Evolutionary conservation across 2,888 invertebrate genomes (phyloP).

Genomic region (Lasioglossum calceatum): DNA sequence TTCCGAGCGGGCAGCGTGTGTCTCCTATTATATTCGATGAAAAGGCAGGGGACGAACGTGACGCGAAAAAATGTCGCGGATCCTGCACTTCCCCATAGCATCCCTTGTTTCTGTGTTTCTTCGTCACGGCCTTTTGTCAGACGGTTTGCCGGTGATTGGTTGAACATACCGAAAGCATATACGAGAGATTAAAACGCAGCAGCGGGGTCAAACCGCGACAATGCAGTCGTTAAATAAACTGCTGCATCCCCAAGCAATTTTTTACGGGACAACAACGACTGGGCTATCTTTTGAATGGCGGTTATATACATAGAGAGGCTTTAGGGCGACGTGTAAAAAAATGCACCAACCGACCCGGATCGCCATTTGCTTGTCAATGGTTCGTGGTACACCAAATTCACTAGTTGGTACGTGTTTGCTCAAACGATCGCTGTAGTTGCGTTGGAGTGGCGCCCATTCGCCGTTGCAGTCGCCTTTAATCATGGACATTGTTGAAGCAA

Average conservation of each 20-base stretch:
- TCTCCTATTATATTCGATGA: conserved; percentile 33
- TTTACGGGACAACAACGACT: conserved; percentile 46
- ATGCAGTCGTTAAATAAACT: conserved; percentile 62
- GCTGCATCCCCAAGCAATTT: conserved; percentile 50
- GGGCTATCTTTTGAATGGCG: conserved; percentile 39
- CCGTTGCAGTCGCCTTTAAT: background rate
- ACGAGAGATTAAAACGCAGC: conserved; percentile 33
- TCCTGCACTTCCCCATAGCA: background rate
- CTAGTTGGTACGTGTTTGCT: conserved; percentile 17
- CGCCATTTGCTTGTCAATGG: conserved; percentile 29
- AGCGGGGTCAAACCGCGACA: conserved; percentile 44
- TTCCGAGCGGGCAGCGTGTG: conserved; percentile 2
- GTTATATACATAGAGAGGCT: conserved; percentile 26
- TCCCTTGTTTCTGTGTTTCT: conserved; percentile 36
- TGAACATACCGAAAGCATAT: conserved; percentile 25
- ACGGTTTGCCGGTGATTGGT: conserved; percentile 37
- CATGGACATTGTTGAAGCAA: background rate
- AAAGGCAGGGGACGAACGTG: conserved; percentile 9
- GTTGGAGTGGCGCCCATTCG: background rate
- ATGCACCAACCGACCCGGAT: conserved; percentile 21
- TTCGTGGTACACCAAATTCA: background rate
- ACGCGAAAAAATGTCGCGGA: conserved; percentile 12
- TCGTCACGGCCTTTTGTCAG: conserved; percentile 38
- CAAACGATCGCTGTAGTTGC: background rate
- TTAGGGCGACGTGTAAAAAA: conserved; percentile 41